A percentile compares a stretch with the other conserved stretches of the same genome.
These are phyloP conservation scores for Eilema depressum DNA, from an alignment of 2,888 invertebrate genomes.

Conservation along the genomic window DNA sequence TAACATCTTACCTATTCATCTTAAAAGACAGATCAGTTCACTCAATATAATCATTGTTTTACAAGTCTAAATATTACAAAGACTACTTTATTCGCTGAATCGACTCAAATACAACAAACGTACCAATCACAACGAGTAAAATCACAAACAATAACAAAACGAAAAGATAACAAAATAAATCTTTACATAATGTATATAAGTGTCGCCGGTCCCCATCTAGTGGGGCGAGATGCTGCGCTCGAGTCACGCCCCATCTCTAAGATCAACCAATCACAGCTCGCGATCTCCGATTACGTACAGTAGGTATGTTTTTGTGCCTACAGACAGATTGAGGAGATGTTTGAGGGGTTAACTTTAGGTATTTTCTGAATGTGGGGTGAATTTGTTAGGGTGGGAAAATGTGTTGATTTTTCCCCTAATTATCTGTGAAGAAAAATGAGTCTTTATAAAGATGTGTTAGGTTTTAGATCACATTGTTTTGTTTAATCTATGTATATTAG, in stretches of 20 bases:
- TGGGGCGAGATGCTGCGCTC: constrained; percentile 64
- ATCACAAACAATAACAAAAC: constrained; percentile 1
- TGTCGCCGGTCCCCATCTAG: constrained; percentile 15
- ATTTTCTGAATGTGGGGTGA: neutral
- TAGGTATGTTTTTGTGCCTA: constrained; percentile 14
- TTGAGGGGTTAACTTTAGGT: constrained; percentile 3
- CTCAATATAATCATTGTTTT: neutral
- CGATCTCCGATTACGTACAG: constrained; percentile 46
- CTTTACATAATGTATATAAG: neutral
- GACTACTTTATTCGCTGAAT: neutral
- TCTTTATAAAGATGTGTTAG: neutral
- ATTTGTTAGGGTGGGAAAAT: neutral
- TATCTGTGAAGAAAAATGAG: neutral
- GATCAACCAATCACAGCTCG: constrained; percentile 64
- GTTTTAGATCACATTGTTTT: no score
- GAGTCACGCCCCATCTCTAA: constrained; percentile 59
- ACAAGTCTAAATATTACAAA: neutral
- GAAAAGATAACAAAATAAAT: constrained; percentile 2
- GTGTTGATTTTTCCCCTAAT: neutral
- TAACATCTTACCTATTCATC: no score
- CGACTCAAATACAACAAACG: neutral
- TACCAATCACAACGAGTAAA: neutral
- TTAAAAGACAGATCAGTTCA: no score
- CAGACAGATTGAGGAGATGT: constrained; percentile 5
- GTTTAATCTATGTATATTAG: no score